Evolutionary conservation across 2,888 invertebrate genomes (phyloP).

Genomic region (Drosophila quasianomalipes): DNA sequence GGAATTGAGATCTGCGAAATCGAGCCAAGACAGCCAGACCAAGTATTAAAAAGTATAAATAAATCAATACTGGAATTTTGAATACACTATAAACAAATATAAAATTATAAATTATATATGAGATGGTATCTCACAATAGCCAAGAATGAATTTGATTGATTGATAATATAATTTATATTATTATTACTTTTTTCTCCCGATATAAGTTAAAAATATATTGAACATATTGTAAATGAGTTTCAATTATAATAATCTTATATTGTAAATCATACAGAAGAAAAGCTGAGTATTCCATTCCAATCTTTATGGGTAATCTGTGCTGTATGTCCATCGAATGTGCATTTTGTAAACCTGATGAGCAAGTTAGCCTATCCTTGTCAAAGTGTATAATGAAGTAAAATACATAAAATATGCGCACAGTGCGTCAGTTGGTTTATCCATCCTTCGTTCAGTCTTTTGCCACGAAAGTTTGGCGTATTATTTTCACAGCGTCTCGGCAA

Average conservation of each 20-base stretch:
- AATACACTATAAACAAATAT: slow-evolving; percentile 17
- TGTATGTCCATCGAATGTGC: background rate
- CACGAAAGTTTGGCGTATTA: slow-evolving; percentile 57
- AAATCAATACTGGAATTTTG: background rate
- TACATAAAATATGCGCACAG: slow-evolving; percentile 73
- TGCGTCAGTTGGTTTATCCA: slow-evolving; percentile 50
- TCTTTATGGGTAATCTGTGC: background rate
- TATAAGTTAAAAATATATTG: background rate
- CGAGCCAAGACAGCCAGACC: slow-evolving; percentile 31
- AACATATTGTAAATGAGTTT: background rate
- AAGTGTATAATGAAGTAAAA: slow-evolving; percentile 72
- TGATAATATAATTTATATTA: background rate
- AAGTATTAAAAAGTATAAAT: slow-evolving; percentile 17
- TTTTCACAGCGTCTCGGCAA: slow-evolving; percentile 60
- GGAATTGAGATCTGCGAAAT: slow-evolving; percentile 40
- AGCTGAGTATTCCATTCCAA: background rate
- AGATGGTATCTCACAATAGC: background rate
- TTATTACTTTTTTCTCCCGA: background rate
- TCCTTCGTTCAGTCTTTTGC: slow-evolving; percentile 8
- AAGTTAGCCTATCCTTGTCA: slow-evolving; percentile 21
- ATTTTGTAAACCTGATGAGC: slow-evolving; percentile 17
- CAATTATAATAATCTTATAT: background rate
- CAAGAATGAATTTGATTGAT: background rate
- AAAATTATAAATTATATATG: background rate
- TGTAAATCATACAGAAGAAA: background rate